A percentile compares a stretch with the other conserved stretches of the same genome.
phyloP scores from a whole-genome alignment of 1,140 invertebrate genomes.

The Platorchestia sp. region DNA sequence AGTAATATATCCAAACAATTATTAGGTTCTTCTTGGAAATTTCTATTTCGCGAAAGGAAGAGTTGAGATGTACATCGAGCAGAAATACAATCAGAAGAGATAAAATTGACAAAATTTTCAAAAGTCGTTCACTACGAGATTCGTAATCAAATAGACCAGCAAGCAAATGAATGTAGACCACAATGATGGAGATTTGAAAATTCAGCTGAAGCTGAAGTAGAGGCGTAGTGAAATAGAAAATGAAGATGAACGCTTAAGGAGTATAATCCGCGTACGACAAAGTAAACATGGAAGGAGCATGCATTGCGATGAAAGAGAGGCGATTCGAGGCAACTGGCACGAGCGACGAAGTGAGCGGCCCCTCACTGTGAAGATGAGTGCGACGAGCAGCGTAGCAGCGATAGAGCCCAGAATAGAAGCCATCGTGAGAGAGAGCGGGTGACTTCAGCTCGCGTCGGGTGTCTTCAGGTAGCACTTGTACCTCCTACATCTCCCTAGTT shows the following conservation, averaged over 20 bases:
- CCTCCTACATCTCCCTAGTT: neutral
- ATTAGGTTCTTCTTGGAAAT: neutral
- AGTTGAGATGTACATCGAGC: neutral
- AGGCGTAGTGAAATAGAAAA: neutral
- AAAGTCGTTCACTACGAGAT: neutral
- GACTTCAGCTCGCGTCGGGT: neutral
- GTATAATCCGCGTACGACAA: neutral
- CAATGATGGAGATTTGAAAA: neutral
- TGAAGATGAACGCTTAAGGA: neutral
- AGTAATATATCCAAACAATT: neutral
- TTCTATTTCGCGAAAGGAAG: neutral
- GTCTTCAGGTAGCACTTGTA: neutral
- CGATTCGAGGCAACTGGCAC: neutral
- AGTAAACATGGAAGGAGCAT: neutral
- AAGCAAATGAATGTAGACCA: neutral
- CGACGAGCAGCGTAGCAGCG: conserved; percentile 39
- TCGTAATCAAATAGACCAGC: neutral
- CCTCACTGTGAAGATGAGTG: conserved; percentile 32
- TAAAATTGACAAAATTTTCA: neutral
- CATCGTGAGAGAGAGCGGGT: conserved; percentile 6
- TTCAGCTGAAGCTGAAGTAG: neutral
- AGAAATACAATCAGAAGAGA: neutral
- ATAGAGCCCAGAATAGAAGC: conserved; percentile 47
- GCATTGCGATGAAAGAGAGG: neutral
- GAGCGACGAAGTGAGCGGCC: neutral